Conservation (phyloP, 1,140 invertebrate species). For the Conopomorpha cramerella region DNA sequence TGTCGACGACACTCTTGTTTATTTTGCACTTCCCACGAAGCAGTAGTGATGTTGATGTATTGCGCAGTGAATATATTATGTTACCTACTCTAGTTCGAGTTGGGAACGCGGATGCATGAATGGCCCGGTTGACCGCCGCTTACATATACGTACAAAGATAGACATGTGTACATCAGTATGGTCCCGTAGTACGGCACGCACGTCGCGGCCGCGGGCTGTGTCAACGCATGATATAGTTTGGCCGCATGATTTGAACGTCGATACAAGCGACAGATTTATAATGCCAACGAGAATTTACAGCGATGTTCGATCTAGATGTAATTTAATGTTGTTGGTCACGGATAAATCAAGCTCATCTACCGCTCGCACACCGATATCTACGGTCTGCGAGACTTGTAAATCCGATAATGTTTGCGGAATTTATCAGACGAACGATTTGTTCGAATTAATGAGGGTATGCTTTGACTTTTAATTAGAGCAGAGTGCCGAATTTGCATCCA, state of each 20-base stretch:
- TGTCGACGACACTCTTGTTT: too few relatives aligned
- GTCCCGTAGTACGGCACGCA: conserved; percentile 6
- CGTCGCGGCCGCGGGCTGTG: conserved; percentile 13
- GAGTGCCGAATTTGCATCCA: too few relatives aligned
- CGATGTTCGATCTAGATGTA: conserved; percentile 55
- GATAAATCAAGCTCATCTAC: conserved; percentile 53
- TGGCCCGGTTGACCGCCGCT: too few relatives aligned
- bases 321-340: conserved; percentile 51
- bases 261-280: conserved; percentile 53
- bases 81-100: too few relatives aligned
- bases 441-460: conserved; percentile 5
- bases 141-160: too few relatives aligned
- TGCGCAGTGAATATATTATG: too few relatives aligned
- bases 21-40: too few relatives aligned
- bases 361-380: conserved; percentile 30
- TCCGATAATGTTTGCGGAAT: conserved; percentile 17
- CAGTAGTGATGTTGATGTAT: neutral
- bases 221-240: conserved; percentile 35
- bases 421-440: conserved; percentile 11
- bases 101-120: too few relatives aligned
- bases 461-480: conserved; percentile 9
- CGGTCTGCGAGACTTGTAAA: conserved; percentile 21
- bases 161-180: too few relatives aligned
- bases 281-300: conserved; percentile 48
- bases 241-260: conserved; percentile 46